A percentile compares a stretch with the other conserved stretches of the same genome.
These are phyloP conservation scores for Chrysemys picta DNA, from an alignment of 2,113 vertebrate species.

Conservation along the genomic window DNA sequence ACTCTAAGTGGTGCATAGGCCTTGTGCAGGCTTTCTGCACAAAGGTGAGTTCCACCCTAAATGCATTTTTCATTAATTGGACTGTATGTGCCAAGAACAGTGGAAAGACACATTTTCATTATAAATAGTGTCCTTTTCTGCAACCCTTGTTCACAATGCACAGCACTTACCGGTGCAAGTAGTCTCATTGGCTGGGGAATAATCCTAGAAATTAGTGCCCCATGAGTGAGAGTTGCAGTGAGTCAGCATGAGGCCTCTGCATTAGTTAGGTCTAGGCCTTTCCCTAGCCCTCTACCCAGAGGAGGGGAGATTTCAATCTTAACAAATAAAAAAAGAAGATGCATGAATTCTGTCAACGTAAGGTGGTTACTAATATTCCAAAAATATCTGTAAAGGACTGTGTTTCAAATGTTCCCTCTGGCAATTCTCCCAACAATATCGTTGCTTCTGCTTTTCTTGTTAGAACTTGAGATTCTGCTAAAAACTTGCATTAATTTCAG, in stretches of 20 bases:
- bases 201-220: fast-evolving
- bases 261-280: not conserved
- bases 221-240: not conserved
- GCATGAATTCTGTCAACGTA: not conserved
- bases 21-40: not conserved
- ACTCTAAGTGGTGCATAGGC: not conserved
- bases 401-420: conserved; percentile 13
- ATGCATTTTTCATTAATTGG: not conserved
- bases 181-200: not conserved
- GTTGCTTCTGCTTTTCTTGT: conserved; percentile 31
- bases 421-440: not conserved
- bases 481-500: not conserved
- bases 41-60: not conserved
- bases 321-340: not conserved
- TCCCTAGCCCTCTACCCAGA: not conserved
- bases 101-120: not conserved
- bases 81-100: not conserved
- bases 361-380: not conserved
- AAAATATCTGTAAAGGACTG: not conserved
- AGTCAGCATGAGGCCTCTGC: not conserved
- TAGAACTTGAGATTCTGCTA: not conserved
- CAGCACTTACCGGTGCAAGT: not conserved
- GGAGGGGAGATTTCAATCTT: not conserved
- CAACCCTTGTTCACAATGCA: not conserved
- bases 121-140: not conserved